These are phyloP conservation scores for Heliconius eleuchia DNA, from an alignment of 1,140 invertebrate species.

Conservation along the genomic window DNA sequence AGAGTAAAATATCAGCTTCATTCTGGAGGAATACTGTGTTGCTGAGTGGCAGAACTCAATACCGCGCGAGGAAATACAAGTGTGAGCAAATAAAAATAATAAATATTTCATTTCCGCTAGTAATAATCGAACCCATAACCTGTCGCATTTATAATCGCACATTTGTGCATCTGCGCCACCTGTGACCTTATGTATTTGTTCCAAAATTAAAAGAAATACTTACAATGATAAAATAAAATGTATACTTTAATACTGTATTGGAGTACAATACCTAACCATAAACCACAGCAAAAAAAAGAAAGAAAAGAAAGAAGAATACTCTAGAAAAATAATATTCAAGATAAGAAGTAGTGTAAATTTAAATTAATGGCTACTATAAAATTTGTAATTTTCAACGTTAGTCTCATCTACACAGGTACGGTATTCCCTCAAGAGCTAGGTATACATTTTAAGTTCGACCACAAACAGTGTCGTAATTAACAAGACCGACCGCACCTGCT, in stretches of 20 bases:
- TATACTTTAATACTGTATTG: not conserved
- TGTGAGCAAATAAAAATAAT: no score
- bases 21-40: no score
- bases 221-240: not conserved
- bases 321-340: not conserved
- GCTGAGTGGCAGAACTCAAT: no score
- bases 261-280: not conserved
- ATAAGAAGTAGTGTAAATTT: not conserved
- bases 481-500: slow-evolving; percentile 19
- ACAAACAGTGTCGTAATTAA: slow-evolving; percentile 18
- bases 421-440: slow-evolving; percentile 7
- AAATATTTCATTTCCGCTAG: no score
- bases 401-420: not conserved
- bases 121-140: no score
- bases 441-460: slow-evolving; percentile 5
- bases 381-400: not conserved
- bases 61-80: no score
- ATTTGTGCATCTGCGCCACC: no score
- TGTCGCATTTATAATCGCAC: no score
- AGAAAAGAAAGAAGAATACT: not conserved
- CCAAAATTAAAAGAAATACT: no score
- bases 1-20: no score
- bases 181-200: no score
- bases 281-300: not conserved
- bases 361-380: not conserved